Conservation (phyloP, 2,888 invertebrate genomes). For the Hyppa rectilinea region DNA sequence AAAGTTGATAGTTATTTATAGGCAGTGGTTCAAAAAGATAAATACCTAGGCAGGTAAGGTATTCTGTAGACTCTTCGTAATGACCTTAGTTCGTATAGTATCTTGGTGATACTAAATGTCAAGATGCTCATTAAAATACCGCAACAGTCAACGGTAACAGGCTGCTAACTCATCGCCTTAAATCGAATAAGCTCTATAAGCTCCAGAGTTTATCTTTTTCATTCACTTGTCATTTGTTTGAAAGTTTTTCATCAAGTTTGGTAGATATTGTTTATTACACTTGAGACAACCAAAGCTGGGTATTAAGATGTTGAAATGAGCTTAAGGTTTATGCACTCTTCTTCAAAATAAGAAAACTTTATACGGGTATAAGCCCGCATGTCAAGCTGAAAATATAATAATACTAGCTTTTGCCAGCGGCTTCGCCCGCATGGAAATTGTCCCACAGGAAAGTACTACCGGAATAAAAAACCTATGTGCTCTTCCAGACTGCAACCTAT, state of each 20-base stretch:
- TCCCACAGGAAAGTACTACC: no score
- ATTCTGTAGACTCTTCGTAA: conserved; percentile 6
- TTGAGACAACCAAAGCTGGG: background rate
- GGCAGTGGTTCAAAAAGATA: background rate
- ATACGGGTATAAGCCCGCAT: background rate
- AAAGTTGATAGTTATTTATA: background rate
- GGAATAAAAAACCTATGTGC: no score
- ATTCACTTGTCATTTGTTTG: background rate
- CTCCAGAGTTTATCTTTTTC: conserved; percentile 3
- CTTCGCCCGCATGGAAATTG: no score
- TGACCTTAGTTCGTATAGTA: no score
- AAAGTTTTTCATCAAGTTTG: background rate
- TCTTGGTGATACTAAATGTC: conserved; percentile 5
- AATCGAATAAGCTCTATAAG: conserved; percentile 21
- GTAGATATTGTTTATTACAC: background rate
- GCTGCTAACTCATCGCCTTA: conserved; percentile 14
- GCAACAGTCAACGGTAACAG: conserved; percentile 6
- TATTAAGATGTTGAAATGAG: conserved; percentile 8
- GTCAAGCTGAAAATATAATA: background rate
- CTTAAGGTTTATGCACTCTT: background rate
- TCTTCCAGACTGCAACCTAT: no score
- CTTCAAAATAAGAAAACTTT: background rate
- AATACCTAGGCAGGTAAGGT: background rate
- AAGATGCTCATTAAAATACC: conserved; percentile 31
- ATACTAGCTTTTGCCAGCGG: no score